phyloP scores from a whole-genome alignment of 2,113 vertebrate species.

The Tretioscincus oriximinensis region DNA sequence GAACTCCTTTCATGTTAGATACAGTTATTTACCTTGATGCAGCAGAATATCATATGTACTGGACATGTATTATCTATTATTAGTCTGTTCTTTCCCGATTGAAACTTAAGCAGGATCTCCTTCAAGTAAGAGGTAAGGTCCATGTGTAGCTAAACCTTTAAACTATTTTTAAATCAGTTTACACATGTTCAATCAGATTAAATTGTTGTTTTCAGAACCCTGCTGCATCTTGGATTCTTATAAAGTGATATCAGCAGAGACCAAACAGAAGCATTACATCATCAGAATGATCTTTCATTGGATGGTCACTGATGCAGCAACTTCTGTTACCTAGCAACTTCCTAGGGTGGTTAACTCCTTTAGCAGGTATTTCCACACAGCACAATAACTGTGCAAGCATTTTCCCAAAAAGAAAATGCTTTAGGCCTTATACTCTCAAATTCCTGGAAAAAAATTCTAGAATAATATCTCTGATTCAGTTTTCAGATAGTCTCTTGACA shows the following conservation, averaged over 20 bases:
- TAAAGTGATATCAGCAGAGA: conserved; percentile 21
- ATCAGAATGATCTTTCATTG: conserved; percentile 28
- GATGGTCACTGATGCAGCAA: conserved; percentile 13
- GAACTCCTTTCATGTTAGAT: no score
- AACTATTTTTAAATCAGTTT: background rate
- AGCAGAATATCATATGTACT: no score
- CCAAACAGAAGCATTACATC: conserved; percentile 6
- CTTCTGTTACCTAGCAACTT: conserved; percentile 9
- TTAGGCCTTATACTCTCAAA: background rate
- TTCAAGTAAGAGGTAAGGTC: no score
- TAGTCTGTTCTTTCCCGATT: no score
- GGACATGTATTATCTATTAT: no score
- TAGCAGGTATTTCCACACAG: background rate
- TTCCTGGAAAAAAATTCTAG: background rate
- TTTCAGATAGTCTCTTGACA: background rate
- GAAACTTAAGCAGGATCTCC: no score
- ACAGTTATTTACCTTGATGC: no score
- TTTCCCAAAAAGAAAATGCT: background rate
- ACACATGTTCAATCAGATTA: background rate
- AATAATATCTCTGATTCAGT: background rate
- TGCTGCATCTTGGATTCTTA: conserved; percentile 1
- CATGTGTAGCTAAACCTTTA: no score
- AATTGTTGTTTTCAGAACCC: conserved; percentile 24
- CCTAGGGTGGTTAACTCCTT: conserved; percentile 11
- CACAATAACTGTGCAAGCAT: background rate